These are phyloP conservation scores for Gila robusta DNA, from an alignment of 2,797 vertebrate genomes.

Conservation along the genomic window DNA sequence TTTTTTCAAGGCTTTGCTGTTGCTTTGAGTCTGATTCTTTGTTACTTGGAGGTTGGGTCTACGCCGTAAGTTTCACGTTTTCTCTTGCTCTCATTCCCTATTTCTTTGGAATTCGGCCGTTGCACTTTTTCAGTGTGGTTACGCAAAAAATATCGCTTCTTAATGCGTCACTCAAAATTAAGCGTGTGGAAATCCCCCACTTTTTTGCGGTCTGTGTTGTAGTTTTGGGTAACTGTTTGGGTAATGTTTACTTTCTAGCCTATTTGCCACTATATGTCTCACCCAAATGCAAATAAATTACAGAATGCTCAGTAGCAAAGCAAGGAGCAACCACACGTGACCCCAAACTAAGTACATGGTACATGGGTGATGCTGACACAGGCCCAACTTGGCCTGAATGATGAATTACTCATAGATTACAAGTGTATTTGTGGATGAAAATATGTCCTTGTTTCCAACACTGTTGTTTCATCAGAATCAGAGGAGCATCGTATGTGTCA, in stretches of 20 bases:
- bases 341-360: constrained; percentile 1
- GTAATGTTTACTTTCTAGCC: constrained; percentile 51
- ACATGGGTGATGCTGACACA: neutral
- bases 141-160: constrained; percentile 30
- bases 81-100: constrained; percentile 24
- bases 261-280: constrained; percentile 37
- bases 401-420: constrained; percentile 22
- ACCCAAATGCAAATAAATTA: constrained; percentile 44
- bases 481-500: neutral
- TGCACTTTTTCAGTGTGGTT: constrained; percentile 43
- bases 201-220: constrained; percentile 49
- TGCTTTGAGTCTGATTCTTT: constrained; percentile 61
- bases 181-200: constrained; percentile 21
- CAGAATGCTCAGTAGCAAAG: constrained; percentile 18
- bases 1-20: constrained; percentile 55
- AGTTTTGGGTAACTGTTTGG: constrained; percentile 54
- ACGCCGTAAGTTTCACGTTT: constrained; percentile 31
- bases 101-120: constrained; percentile 8
- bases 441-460: constrained; percentile 11
- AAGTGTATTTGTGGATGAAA: constrained; percentile 46
- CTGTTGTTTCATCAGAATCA: constrained; percentile 26
- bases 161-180: constrained; percentile 50
- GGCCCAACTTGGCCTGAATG: neutral
- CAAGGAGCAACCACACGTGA: constrained; percentile 22
- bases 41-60: constrained; percentile 54